Evolutionary conservation across 1,140 invertebrate species (phyloP), one percentile per base, ranked within the genome.

Genomic region (Ceratosolen fusciceps): DNA sequence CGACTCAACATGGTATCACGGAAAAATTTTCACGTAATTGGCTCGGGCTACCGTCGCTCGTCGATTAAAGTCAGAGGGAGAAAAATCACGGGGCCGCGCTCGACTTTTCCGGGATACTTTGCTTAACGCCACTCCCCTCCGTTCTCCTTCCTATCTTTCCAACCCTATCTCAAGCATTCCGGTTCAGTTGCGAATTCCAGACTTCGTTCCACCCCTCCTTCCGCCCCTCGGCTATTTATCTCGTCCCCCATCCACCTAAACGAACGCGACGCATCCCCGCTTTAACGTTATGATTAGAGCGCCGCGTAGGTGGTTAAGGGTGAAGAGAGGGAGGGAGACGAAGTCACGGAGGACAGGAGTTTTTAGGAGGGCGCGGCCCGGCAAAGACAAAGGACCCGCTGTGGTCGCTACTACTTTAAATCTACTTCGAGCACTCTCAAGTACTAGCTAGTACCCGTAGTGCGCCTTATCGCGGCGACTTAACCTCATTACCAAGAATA

Each of bases 211-310:
- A 34, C 7, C 56, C 72, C 56, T 34, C 54, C 58, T 29, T 10
- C n/a, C 10, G 7, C 5, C n/a, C 24, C 5, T 37, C 24, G 62
- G 52, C 77, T 76, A 77, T 82, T 77, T 82, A 72, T 79, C 75
- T 77, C 52, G 65, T 12, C 54, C 21, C 24, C 49, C 1, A n/a
- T n/a, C 54, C 26, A 2, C 31, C 60, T 19, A 19, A 65, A 37
- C 21, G 16, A 34, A 2, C 60, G n/a, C 21, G 26, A 39, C 24
- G 34, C 56, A 62, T 10, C 60, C 58, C 56, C n/a, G 31, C n/a
- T 29, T 52, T 77, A 58, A 58, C 65, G 58, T 70, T 77, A 77
- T 77, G 67, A 75, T 76, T 76, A 68, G n/a, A n/a, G n/a, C n/a
- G n/a, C n/a, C n/a, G n/a, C n/a, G n/a, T n/a, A n/a, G n/a, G n/a